Percentiles rank a stretch among this genome's conserved stretches.
These are phyloP conservation scores for Lagopus leucura DNA, from an alignment of 2,113 vertebrate genomes.

Conservation along the genomic window DNA sequence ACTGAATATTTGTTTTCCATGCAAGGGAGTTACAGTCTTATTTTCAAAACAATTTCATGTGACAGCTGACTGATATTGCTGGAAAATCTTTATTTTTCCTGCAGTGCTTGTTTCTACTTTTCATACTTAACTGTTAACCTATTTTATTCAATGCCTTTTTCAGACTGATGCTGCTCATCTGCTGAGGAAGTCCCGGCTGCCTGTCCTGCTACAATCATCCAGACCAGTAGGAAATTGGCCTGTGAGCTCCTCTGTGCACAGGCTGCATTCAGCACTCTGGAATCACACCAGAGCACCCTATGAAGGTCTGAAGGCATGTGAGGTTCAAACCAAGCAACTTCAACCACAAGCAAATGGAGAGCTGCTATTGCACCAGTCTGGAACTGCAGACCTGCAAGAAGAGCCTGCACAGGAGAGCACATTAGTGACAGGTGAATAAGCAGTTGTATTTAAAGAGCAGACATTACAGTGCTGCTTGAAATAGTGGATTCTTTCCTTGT, in stretches of 20 bases:
- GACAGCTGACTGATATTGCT: background rate
- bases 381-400: conserved; percentile 11
- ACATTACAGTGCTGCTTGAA: background rate
- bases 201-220: conserved; percentile 78
- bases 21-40: background rate
- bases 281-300: conserved; percentile 52
- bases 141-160: background rate
- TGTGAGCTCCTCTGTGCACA: background rate
- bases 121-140: background rate
- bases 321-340: conserved; percentile 59
- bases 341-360: conserved; percentile 62
- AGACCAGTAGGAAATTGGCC: conserved; percentile 15
- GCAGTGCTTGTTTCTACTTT: background rate
- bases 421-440: conserved; percentile 64
- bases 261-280: conserved; percentile 28
- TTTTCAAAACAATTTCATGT: background rate
- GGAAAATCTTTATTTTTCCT: background rate
- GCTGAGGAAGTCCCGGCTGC: conserved; percentile 83
- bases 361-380: conserved; percentile 41
- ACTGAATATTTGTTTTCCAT: background rate
- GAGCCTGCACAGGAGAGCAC: background rate
- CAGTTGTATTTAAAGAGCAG: background rate
- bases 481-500: background rate
- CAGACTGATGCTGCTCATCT: conserved; percentile 62
- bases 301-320: conserved; percentile 72